phyloP scores from a whole-genome alignment of 2,888 invertebrate genomes.

The Rhagophthalmus giganteus region DNA sequence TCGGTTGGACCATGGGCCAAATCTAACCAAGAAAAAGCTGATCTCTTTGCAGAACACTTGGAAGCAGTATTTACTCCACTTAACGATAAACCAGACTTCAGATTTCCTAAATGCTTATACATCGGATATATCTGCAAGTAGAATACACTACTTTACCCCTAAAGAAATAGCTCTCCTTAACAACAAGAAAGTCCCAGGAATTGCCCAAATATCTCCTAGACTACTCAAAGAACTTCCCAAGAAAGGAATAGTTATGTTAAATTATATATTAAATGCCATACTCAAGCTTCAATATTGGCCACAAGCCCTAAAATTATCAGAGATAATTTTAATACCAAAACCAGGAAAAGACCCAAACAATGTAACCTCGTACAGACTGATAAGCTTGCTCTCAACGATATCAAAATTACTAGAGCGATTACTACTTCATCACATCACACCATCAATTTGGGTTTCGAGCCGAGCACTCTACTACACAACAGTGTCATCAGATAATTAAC shows the following conservation, averaged over 20 bases:
- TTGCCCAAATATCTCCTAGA: too few relatives aligned
- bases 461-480: too few relatives aligned
- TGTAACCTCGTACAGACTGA: too few relatives aligned
- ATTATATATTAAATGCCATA: constrained; percentile 2
- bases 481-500: too few relatives aligned
- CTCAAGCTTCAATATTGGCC: constrained; percentile 1
- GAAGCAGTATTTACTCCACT: too few relatives aligned
- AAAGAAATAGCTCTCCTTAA: neutral
- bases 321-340: too few relatives aligned
- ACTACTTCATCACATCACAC: neutral
- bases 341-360: too few relatives aligned
- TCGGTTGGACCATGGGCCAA: constrained; percentile 1
- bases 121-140: neutral
- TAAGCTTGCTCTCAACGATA: too few relatives aligned
- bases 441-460: constrained; percentile 2
- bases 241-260: constrained; percentile 1
- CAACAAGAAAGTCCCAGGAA: neutral
- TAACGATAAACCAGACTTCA: too few relatives aligned
- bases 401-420: neutral
- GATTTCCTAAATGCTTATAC: too few relatives aligned
- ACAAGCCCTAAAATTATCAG: too few relatives aligned
- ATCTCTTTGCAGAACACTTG: constrained; percentile 1
- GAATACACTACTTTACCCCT: too few relatives aligned
- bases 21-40: constrained; percentile 2
- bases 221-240: neutral